Percentiles rank a stretch among this genome's conserved stretches.
phyloP scores from a whole-genome alignment of 2,113 vertebrate species.

The Thermophis baileyi region DNA sequence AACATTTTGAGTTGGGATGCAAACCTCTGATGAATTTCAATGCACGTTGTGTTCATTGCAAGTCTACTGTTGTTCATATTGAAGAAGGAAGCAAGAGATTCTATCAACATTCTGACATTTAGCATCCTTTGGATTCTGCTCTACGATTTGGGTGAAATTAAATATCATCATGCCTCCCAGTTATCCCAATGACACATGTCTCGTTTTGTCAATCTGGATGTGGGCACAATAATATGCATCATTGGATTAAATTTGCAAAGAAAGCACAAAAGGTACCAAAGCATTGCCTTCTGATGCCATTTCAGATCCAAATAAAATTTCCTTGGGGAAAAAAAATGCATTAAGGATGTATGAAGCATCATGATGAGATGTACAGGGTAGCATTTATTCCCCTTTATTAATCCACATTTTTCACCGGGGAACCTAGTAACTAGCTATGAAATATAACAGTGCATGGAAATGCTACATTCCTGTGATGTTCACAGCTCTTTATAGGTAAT shows the following conservation, averaged over 20 bases:
- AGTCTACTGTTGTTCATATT: not conserved
- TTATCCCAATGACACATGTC: not conserved
- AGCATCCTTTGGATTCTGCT: not conserved
- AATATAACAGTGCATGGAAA: constrained; percentile 32
- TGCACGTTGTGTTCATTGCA: not conserved
- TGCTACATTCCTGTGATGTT: constrained; percentile 24
- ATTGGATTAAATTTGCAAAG: not conserved
- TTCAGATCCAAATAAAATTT: constrained; percentile 21
- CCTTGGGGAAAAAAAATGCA: not conserved
- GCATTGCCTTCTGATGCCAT: not conserved
- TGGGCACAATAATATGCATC: not conserved
- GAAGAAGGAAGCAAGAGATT: not conserved
- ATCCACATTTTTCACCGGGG: constrained; percentile 47
- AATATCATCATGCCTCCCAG: not conserved
- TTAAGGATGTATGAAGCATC: not conserved
- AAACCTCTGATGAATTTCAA: not conserved
- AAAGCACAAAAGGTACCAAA: not conserved
- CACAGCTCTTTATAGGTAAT: constrained; percentile 27
- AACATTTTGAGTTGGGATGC: not conserved
- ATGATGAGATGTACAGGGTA: constrained; percentile 4
- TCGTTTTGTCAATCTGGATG: not conserved
- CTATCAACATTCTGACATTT: not conserved
- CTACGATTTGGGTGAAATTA: not conserved
- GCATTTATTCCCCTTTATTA: constrained; percentile 47
- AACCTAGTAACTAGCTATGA: constrained; percentile 41